phyloP scores from a whole-genome alignment of 1,140 invertebrate genomes.

The Nephila pilipes region DNA sequence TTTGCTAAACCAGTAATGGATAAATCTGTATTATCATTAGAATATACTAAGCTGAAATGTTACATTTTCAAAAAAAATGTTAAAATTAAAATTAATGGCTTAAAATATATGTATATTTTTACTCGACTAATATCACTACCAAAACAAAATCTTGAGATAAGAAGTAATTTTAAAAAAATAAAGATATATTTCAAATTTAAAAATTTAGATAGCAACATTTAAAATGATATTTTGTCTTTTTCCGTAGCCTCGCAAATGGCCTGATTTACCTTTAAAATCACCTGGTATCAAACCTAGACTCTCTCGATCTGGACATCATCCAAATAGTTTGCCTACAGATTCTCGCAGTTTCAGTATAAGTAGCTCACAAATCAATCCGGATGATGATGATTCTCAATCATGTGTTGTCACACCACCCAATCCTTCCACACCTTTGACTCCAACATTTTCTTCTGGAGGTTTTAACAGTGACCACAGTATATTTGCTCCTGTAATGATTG shows the following conservation, averaged over 20 bases:
- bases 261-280: conserved; percentile 91
- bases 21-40: too few species aligned
- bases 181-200: not conserved
- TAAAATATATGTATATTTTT: too few species aligned
- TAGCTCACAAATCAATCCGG: conserved; percentile 72
- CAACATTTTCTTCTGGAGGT: conserved; percentile 76
- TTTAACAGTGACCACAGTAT: conserved; percentile 81
- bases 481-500: conserved; percentile 83
- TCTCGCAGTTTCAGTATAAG: conserved; percentile 71
- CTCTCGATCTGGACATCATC: conserved; percentile 80
- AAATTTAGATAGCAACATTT: not conserved
- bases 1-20: too few species aligned
- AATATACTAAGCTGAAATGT: too few species aligned
- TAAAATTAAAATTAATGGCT: too few species aligned
- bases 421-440: conserved; percentile 80
- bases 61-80: too few species aligned
- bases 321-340: conserved; percentile 79
- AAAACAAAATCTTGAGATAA: not conserved
- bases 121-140: not conserved
- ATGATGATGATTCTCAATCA: conserved; percentile 77
- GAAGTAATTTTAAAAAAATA: not conserved
- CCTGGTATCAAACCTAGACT: conserved; percentile 91
- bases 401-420: conserved; percentile 78
- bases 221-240: conserved; percentile 63
- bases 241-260: conserved; percentile 90